Evolutionary conservation across 2,113 vertebrate genomes (phyloP).

Genomic region (Tapirus terrestris): DNA sequence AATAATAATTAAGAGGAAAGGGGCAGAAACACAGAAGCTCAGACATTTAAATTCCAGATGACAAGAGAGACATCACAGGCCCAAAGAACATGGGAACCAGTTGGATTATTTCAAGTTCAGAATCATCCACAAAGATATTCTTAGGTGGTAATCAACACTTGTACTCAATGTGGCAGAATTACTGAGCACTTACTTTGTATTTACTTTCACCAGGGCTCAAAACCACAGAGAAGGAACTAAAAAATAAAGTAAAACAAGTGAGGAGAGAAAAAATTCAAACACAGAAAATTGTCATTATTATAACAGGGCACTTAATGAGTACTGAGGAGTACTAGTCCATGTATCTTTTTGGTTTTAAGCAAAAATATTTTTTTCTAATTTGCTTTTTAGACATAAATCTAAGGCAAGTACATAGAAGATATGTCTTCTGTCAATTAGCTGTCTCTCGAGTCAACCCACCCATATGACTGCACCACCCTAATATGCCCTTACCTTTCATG

Average conservation of each 20-base stretch:
- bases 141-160: neutral
- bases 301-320: neutral
- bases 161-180: neutral
- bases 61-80: neutral
- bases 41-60: neutral
- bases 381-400: neutral
- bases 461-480: neutral
- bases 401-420: neutral
- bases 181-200: neutral
- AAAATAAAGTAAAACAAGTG: neutral
- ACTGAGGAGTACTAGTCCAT: neutral
- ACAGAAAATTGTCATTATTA: neutral
- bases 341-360: neutral
- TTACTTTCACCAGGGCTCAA: neutral
- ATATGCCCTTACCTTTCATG: neutral
- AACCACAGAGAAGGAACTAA: neutral
- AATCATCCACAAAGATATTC: neutral
- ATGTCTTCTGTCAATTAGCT: neutral
- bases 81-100: neutral
- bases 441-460: neutral
- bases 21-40: neutral
- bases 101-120: neutral
- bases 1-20: neutral
- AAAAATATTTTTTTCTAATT: neutral
- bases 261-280: neutral